These are phyloP conservation scores for Scaptomyza graminum DNA, from an alignment of 1,140 invertebrate genomes.

Conservation along the genomic window DNA sequence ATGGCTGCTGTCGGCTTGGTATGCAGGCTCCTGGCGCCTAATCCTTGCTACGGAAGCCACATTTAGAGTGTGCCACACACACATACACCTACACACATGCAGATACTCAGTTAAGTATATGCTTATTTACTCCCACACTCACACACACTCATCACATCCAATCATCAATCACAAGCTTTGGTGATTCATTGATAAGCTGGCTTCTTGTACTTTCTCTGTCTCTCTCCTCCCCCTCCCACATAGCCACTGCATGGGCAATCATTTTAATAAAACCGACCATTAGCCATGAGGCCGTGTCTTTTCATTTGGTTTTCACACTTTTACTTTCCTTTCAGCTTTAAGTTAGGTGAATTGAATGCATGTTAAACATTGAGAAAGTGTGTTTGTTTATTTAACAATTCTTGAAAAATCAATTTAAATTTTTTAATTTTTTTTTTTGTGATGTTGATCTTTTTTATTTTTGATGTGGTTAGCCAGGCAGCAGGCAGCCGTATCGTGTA, in stretches of 20 bases:
- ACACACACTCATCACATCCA: constrained; percentile 60
- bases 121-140: constrained; percentile 39
- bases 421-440: not conserved
- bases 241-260: constrained; percentile 50
- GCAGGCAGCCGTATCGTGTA: constrained; percentile 59
- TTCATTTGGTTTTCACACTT: not conserved
- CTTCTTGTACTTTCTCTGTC: constrained; percentile 29
- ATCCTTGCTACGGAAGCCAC: constrained; percentile 73
- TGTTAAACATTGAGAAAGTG: constrained; percentile 13
- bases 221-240: constrained; percentile 6
- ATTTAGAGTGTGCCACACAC: constrained; percentile 45
- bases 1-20: constrained; percentile 65
- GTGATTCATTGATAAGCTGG: constrained; percentile 79
- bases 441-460: constrained; percentile 59
- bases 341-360: constrained; percentile 54
- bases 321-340: constrained; percentile 51
- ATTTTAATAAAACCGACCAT: constrained; percentile 79
- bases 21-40: constrained; percentile 50
- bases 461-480: constrained; percentile 77
- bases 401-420: constrained; percentile 75
- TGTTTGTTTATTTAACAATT: constrained; percentile 76
- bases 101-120: constrained; percentile 39
- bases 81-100: constrained; percentile 19
- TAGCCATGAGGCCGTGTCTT: constrained; percentile 47
- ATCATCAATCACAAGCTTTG: constrained; percentile 79